Evolutionary conservation across 2,888 invertebrate genomes (phyloP), one percentile per base, ranked within the genome.

Genomic region (Phania funesta): DNA sequence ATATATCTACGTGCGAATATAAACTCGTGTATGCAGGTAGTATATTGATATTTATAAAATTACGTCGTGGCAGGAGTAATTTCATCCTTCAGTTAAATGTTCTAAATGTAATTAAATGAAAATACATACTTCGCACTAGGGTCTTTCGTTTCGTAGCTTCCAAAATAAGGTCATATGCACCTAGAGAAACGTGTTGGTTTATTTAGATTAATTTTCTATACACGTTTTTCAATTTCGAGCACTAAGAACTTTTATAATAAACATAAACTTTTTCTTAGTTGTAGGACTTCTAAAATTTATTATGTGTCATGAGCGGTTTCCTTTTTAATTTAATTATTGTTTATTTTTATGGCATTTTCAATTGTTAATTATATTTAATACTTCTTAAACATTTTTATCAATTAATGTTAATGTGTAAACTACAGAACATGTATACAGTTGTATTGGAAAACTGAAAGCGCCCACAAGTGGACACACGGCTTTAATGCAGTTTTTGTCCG

Each of bases 21-120:
- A 11, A 44, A 26, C 26, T 44, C 24, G 46, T 29, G 20, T n/a
- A 18, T 50, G 48, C 5, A 13, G 13, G 5, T 20, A 58, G 32
- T 58, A 8, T 56, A 56, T 35, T 32, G 54, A 58, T 46, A 60
- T 71, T 76, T 52, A 67, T 60, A 65, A 58, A 74, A 74, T 65
- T 70, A 74, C 65, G 58, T 54, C 65, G 44, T 58, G 74, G 52
- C 52, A 35, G 65, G 65, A 54, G 58, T 78, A 41, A 65, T 68
- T 82, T 82, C 35, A 82, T 74, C 68, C 78, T 62, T 64, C 58
- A 56, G 50, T 70, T 78, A 70, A 67, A 58, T 71, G 71, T 41
- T 73, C 9, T 56, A 78, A 78, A 74, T 68, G 73, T 58, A 82
- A 77, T 81, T 81, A 81, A 81, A 81, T 81, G 73, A 65, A 77